Evolutionary conservation across 2,888 invertebrate species (phyloP).

Genomic region (Oscheius sp.): DNA sequence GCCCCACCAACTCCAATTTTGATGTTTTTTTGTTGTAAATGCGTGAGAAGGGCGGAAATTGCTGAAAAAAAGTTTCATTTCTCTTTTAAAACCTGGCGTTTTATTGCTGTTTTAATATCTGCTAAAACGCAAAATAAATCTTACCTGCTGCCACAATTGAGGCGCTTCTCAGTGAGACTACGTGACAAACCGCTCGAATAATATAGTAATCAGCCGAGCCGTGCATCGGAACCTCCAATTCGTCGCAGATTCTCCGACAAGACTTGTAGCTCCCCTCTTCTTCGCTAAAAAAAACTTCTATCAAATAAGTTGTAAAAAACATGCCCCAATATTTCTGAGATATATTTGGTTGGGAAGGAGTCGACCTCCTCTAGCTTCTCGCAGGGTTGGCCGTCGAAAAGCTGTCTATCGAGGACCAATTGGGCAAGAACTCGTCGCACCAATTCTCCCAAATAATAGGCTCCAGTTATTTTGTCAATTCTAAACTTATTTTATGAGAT

Average conservation of each 20-base stretch:
- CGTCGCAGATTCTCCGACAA: constrained; percentile 69
- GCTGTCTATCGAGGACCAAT: constrained; percentile 61
- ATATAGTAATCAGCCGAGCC: constrained; percentile 66
- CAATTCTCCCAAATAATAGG: constrained; percentile 70
- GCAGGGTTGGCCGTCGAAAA: constrained; percentile 65
- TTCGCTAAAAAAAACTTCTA: constrained; percentile 51
- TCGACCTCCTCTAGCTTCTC: constrained; percentile 66
- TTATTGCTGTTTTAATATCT: background rate
- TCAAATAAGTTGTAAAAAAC: constrained; percentile 15
- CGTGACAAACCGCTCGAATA: constrained; percentile 68
- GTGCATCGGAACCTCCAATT: constrained; percentile 68
- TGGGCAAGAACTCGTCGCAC: constrained; percentile 68
- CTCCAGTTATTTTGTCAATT: constrained; percentile 70
- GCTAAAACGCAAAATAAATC: background rate
- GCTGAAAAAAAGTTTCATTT: constrained; percentile 51
- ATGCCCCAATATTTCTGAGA: constrained; percentile 68
- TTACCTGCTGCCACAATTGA: constrained; percentile 69
- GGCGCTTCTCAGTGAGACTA: constrained; percentile 65
- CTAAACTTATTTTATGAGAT: constrained; percentile 57
- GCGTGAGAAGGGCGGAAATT: constrained; percentile 67
- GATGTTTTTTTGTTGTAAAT: constrained; percentile 57
- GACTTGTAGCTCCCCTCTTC: constrained; percentile 63
- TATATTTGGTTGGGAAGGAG: constrained; percentile 70
- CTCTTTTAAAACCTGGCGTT: background rate
- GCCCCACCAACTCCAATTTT: constrained; percentile 70